Evolutionary conservation across 2,113 vertebrate species (phyloP).

Genomic region (Coturnix japonica): DNA sequence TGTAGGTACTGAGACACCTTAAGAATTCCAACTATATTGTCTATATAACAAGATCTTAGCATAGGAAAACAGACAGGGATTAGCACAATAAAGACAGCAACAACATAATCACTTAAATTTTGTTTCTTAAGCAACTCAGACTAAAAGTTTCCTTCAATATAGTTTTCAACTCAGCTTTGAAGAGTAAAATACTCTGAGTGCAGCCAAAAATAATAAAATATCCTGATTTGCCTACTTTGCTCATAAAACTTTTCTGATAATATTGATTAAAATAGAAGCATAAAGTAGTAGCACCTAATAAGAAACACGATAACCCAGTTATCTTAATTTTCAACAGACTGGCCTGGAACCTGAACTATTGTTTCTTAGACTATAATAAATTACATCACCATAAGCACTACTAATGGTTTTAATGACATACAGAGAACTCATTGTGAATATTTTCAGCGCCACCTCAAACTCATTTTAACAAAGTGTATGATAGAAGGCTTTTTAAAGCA

Average conservation of each 20-base stretch:
- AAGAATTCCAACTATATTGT: background rate
- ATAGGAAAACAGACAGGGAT: background rate
- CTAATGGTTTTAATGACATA: background rate
- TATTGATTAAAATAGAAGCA: background rate
- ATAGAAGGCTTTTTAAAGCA: background rate
- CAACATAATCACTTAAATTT: background rate
- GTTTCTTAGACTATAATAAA: background rate
- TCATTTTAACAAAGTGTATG: conserved; percentile 15
- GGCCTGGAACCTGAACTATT: background rate
- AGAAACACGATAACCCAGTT: background rate
- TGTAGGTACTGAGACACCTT: background rate
- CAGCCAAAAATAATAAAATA: background rate
- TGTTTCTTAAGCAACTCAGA: conserved; percentile 10
- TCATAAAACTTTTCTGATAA: background rate
- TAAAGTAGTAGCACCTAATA: background rate
- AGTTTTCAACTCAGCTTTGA: background rate
- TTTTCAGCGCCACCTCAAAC: background rate
- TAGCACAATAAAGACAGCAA: background rate
- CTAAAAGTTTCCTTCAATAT: background rate
- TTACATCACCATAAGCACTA: background rate
- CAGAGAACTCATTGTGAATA: background rate
- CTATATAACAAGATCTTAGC: background rate
- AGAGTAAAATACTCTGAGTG: background rate
- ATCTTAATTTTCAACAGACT: background rate
- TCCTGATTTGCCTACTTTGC: background rate